Evolutionary conservation across 2,888 invertebrate species (phyloP).

Genomic region (Molorchus minor): DNA sequence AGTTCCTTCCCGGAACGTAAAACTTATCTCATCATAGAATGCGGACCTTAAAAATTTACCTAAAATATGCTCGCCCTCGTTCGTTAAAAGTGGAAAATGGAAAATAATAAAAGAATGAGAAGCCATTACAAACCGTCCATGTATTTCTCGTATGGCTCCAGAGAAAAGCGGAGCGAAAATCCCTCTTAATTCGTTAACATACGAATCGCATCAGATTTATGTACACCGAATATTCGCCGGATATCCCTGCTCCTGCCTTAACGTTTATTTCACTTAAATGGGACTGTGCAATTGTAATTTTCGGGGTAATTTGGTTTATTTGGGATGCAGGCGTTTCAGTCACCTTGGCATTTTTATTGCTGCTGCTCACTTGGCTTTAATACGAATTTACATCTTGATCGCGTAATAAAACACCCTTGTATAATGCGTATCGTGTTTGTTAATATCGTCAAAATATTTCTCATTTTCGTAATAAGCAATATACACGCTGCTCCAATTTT

Average conservation of each 20-base stretch:
- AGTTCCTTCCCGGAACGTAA: conserved; percentile 16
- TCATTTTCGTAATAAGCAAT: too few relatives aligned
- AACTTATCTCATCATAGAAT: conserved; percentile 21
- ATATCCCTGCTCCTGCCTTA: not conserved
- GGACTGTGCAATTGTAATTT: too few relatives aligned
- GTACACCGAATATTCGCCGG: not conserved
- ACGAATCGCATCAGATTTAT: not conserved
- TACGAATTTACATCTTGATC: too few relatives aligned
- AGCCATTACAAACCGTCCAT: not conserved
- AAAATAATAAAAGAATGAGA: not conserved
- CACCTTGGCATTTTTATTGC: too few relatives aligned
- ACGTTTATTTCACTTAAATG: not conserved
- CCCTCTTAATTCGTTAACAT: not conserved
- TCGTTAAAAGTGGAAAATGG: not conserved
- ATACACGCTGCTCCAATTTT: too few relatives aligned
- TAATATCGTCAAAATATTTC: too few relatives aligned
- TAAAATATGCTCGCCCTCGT: not conserved
- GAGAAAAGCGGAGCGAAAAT: not conserved
- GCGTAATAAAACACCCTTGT: too few relatives aligned
- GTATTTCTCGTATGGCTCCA: not conserved
- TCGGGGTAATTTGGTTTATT: too few relatives aligned
- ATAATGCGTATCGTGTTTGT: too few relatives aligned
- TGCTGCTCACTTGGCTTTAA: too few relatives aligned
- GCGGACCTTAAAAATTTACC: conserved; percentile 1
- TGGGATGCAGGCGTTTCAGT: too few relatives aligned